Evolutionary conservation across 2,797 vertebrate genomes (phyloP), one percentile per base, ranked within the genome.

Genomic region (Chrosomus eos): DNA sequence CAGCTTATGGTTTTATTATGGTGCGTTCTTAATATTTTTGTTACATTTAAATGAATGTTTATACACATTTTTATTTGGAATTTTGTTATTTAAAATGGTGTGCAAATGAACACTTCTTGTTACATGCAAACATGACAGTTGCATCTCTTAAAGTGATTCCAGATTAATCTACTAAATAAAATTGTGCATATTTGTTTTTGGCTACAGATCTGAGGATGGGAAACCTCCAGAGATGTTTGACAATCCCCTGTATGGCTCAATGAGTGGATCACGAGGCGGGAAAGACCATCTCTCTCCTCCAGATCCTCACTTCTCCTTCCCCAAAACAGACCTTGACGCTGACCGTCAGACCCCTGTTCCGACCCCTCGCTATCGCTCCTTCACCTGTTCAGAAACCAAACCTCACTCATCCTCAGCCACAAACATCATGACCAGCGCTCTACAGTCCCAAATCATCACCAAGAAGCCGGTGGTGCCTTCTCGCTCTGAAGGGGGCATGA

Each of bases 161-260:
- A 73, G 45, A 51, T 66, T 13, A 70, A 53, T 64, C 0, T 51
- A 5, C 66, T 68, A 45, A 58, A 58, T 81, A n/a, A 0, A 7
- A 7, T 19, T 28, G 38, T 16, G 9, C 23, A 4, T 62, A 45
- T 8, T 76, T 77, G n/a, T 60, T 64, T 71, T 72, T 53, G 33
- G 18, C 80, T 85, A 68, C 45, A 89, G 85, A 58, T 7, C 87
- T 31, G 96, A 96, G 23, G 94, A 95, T 2, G 91, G 89, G 1
- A 92, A 88, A 43, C 71, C 85, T 7, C 93, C 96, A 0, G 97
- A 97, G 93, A 99, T 99, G 98, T 97, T 99, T n/a, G 97, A 99
- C 87, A 99, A 99, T 90, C 98, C 98, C 0, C 94, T 99, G 0
- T 99, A 99, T 0, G 98, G 96, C n/a, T 95, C 94, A 0, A 94